phyloP scores from a whole-genome alignment of 2,113 vertebrate species.

The Lampris megalopsis region DNA sequence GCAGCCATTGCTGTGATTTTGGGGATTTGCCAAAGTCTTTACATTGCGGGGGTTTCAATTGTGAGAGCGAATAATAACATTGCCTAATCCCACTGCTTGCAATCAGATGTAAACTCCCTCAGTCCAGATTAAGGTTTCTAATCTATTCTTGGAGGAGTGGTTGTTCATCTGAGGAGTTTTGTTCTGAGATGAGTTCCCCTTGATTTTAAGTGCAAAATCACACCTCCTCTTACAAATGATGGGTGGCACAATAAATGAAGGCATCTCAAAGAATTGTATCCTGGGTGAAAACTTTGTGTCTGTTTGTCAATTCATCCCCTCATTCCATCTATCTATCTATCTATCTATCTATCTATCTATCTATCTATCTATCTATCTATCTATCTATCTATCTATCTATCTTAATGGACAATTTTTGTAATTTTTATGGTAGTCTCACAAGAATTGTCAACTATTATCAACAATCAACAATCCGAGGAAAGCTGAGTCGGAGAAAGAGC shows the following conservation, averaged over 20 bases:
- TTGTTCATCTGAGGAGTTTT: conserved; percentile 45
- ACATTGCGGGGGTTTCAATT: conserved; percentile 35
- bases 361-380: too few species aligned
- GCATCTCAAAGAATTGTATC: too few species aligned
- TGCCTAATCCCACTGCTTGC: conserved; percentile 66
- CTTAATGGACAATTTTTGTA: too few species aligned
- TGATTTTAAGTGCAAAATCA: neutral
- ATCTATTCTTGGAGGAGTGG: conserved; percentile 39
- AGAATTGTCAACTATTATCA: too few species aligned
- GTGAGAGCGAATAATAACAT: conserved; percentile 52
- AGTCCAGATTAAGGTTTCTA: conserved; percentile 73
- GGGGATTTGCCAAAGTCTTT: conserved; percentile 50
- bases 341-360: too few species aligned
- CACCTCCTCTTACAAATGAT: neutral
- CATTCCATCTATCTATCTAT: too few species aligned
- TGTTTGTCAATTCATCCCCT: too few species aligned
- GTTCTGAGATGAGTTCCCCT: neutral
- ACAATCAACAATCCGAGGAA: too few species aligned
- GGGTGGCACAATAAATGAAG: neutral
- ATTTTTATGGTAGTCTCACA: too few species aligned
- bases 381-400: too few species aligned
- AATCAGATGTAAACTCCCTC: conserved; percentile 65
- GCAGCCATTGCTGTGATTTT: neutral
- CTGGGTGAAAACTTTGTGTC: too few species aligned
- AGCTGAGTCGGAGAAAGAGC: too few species aligned